phyloP scores from a whole-genome alignment of 2,797 vertebrate genomes.

The Platalea minor region DNA sequence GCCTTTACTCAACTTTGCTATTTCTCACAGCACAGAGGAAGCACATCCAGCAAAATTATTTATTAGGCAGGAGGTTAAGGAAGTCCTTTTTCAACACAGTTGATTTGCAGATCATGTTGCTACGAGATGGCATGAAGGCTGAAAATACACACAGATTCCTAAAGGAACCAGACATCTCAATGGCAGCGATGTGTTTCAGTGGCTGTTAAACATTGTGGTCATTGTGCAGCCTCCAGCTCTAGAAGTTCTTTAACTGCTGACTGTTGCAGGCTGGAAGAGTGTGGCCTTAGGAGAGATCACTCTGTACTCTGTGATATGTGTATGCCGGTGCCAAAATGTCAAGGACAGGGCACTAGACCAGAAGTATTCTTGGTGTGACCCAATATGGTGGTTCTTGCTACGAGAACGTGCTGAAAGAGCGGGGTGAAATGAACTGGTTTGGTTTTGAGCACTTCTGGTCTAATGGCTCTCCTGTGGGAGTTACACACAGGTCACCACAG shows the following conservation, averaged over 20 bases:
- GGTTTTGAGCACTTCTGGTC: background rate
- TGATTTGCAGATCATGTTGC: conserved; percentile 45
- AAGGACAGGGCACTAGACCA: background rate
- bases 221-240: background rate
- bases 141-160: conserved; percentile 47
- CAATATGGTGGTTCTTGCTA: background rate
- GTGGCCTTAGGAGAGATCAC: background rate
- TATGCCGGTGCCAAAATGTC: background rate
- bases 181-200: background rate
- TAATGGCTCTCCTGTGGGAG: background rate
- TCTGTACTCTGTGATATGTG: background rate
- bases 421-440: background rate
- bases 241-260: background rate
- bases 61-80: background rate
- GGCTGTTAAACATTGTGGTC: background rate
- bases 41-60: background rate
- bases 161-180: conserved; percentile 35
- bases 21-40: background rate
- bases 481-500: accelerated
- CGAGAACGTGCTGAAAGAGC: accelerated
- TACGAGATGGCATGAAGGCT: conserved; percentile 20
- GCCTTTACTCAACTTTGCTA: background rate
- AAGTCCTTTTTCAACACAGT: conserved; percentile 36
- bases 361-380: background rate
- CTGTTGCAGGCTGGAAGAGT: background rate